Conservation (phyloP, 2,888 invertebrate genomes). For the Ernsta delagoae region DNA sequence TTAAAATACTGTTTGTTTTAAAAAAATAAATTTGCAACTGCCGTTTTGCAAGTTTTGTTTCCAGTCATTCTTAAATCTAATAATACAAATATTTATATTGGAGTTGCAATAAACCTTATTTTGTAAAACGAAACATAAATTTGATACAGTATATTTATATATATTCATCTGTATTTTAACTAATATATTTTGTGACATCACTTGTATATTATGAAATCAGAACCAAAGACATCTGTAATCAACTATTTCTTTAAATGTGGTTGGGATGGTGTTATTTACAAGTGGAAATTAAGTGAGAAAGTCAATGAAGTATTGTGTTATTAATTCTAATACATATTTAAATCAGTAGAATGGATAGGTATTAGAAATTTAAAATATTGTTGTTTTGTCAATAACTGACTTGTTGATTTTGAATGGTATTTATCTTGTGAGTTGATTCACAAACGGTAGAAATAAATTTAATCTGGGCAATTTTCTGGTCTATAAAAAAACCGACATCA, state of each 20-base stretch:
- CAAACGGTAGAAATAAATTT: background rate
- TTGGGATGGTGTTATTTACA: constrained; percentile 11
- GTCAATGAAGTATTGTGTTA: constrained; percentile 16
- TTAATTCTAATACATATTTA: background rate
- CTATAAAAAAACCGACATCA: too few species aligned
- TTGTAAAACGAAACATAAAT: too few species aligned
- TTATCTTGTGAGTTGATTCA: background rate
- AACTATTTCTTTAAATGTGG: constrained; percentile 21
- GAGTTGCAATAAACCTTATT: too few species aligned
- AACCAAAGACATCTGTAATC: constrained; percentile 1
- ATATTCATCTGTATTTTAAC: too few species aligned
- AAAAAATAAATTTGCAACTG: too few species aligned
- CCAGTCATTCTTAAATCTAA: background rate
- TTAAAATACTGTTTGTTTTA: background rate
- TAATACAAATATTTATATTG: too few species aligned
- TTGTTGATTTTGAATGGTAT: background rate
- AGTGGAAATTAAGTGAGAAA: background rate
- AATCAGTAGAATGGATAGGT: too few species aligned
- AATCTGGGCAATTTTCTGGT: too few species aligned
- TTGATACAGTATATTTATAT: background rate
- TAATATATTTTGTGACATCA: background rate
- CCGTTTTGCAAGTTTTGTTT: too few species aligned
- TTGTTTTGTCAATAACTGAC: constrained; percentile 7
- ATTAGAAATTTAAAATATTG: constrained; percentile 1
- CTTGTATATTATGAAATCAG: background rate